These are phyloP conservation scores for Sclerodermus sp. DNA, from an alignment of 2,888 invertebrate genomes.

Conservation along the genomic window DNA sequence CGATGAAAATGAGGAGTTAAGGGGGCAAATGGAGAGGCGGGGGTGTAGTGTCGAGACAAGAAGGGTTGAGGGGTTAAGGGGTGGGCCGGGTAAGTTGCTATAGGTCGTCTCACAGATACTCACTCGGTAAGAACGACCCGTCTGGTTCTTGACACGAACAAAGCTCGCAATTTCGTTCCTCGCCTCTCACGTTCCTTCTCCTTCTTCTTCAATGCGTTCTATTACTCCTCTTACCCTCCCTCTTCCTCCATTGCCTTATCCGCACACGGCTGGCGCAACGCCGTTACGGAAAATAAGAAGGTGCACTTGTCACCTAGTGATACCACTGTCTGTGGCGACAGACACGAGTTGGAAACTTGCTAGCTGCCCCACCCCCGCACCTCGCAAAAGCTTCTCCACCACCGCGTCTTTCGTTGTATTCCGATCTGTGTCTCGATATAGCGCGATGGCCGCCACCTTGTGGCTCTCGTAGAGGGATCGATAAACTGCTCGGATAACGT, in stretches of 20 bases:
- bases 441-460: too few relatives aligned
- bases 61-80: too few relatives aligned
- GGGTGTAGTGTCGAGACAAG: too few relatives aligned
- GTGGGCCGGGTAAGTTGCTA: too few relatives aligned
- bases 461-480: too few relatives aligned
- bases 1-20: too few relatives aligned
- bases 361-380: neutral
- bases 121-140: conserved; percentile 22
- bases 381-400: neutral
- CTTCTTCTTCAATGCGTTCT: conserved; percentile 4
- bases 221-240: neutral
- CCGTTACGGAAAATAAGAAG: conserved; percentile 30
- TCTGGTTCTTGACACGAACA: conserved; percentile 43
- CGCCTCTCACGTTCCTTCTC: neutral
- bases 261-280: neutral
- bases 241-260: conserved; percentile 7
- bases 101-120: conserved; percentile 2
- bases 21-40: too few relatives aligned
- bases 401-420: neutral
- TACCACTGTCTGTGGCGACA: neutral
- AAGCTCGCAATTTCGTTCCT: conserved; percentile 47
- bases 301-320: conserved; percentile 33
- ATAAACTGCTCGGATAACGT: too few relatives aligned
- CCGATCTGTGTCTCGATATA: too few relatives aligned
- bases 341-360: conserved; percentile 1